Evolutionary conservation across 2,113 vertebrate species (phyloP), one percentile per base, ranked within the genome.

Genomic region (Brachypodius melanocephalos): DNA sequence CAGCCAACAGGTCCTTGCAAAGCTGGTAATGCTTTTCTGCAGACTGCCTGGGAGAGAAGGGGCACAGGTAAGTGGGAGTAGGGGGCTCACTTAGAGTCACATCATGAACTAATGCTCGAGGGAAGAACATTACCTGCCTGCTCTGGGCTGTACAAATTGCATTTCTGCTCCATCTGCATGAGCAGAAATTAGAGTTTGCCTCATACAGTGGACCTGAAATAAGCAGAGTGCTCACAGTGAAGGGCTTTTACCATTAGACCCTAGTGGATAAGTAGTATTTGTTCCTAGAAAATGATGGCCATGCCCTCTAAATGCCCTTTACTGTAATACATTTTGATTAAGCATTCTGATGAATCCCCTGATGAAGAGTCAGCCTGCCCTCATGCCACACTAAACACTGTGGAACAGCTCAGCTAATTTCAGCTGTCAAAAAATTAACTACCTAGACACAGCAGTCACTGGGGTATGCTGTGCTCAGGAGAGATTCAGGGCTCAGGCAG

Each of bases 351-450:
- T 85, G 48, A 66, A 57, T 13, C 42, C 61, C 25, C 14, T 28
- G 31, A 59, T 25, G 62, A 81, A 54, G 38, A 81, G 26, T 61
- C 77, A 92, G 84, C 32, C 45, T 66, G 73, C 49, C 42, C 84
- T 91, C 42, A 38, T 29, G 32, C 58, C 7, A 8, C 66, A 82
- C 62, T 54, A 69, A 91, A 87, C 54, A n/a, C 48, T 15, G 17
- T 21, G 49, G 71, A 91, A 91, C 67, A 88, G 42, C 76, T 85
- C 67, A 59, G 55, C 72, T 94, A 51, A 94, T 95, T 94, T 94
- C 90, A 86, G 59, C 85, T 93, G 82, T 83, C 85, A 88, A 61
- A 88, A 88, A 93, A 76, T 79, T 88, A 93, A 90, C 74, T 52
- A 45, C 74, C 46, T 90, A 52, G 52, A 76, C 71, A 82, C 82